phyloP scores from a whole-genome alignment of 2,797 vertebrate genomes.

The Manis pentadactyla region DNA sequence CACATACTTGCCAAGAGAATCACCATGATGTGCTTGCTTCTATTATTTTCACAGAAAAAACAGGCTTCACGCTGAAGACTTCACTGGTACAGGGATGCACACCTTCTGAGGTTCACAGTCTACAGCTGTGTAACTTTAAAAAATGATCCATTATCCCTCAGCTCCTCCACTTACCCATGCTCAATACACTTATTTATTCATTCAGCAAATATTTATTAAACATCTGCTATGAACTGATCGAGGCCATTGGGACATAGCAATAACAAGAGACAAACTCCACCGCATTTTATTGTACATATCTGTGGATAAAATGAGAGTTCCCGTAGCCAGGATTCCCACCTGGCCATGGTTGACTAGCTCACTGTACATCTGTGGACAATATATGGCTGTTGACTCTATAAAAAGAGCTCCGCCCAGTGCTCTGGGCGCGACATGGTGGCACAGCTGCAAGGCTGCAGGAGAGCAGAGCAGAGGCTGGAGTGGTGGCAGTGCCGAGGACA shows the following conservation, averaged over 20 bases:
- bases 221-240: not conserved
- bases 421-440: too few species aligned
- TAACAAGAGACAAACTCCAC: not conserved
- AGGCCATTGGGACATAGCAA: not conserved
- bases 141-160: not conserved
- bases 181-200: not conserved
- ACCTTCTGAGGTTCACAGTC: slow-evolving; percentile 14
- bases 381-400: too few species aligned
- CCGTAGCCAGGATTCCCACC: too few species aligned
- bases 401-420: too few species aligned
- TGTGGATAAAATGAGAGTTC: too few species aligned
- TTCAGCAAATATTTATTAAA: not conserved
- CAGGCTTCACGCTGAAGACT: not conserved
- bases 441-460: too few species aligned
- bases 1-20: not conserved
- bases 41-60: not conserved
- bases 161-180: not conserved
- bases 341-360: too few species aligned
- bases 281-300: too few species aligned
- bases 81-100: not conserved
- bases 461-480: too few species aligned
- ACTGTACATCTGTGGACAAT: too few species aligned
- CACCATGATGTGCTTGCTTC: not conserved
- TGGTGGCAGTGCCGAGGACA: too few species aligned
- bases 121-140: not conserved